Evolutionary conservation across 2,113 vertebrate genomes (phyloP), one percentile per base, ranked within the genome.

Genomic region (Scortum barcoo): DNA sequence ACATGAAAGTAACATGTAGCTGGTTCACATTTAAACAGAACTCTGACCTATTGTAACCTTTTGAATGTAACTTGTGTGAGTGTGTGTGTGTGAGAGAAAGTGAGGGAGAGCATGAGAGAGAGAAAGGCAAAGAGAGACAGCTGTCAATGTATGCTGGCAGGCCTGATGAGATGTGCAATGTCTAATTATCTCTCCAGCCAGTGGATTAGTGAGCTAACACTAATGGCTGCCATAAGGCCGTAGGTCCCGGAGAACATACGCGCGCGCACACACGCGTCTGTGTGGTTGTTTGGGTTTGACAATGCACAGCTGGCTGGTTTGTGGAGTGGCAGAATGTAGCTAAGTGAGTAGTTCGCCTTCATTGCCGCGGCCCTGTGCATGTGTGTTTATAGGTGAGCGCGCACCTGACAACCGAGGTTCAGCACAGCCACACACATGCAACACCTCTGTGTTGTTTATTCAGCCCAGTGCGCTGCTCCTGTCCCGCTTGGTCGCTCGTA

Each of bases 141-240:
- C 79, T 86, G 73, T 81, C 78, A 62, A 50, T 82, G 53, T 50
- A 44, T 54, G 26, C 70, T 65, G 76, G 48, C 80, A 57, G 40
- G 48, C 22, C 42, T 89, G 84, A 84, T 83, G 73, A 73, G 77
- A 84, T 76, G 87, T 78, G 75, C 71, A 4, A 80, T 66, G 74
- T 86, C 83, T 86, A 86, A 92, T 88, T 80, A 81, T 82, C 65
- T 78, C 71, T 72, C 63, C 57, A 85, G 88, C 69, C 30, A 72
- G 60, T 78, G 85, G 86, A 91, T 91, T 90, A 80, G 73, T 5
- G 5, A 46, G 73, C 58, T 56, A 84, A 71, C 53, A 62, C 74
- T 79, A 89, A 87, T 84, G 57, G 63, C 62, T 79, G 86, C 78
- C 62, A 72, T 86, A 75, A 73, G 78, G 77, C 53, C 48, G 22